Conservation (phyloP, 2,888 invertebrate species). For the Euzophera pinguis region DNA sequence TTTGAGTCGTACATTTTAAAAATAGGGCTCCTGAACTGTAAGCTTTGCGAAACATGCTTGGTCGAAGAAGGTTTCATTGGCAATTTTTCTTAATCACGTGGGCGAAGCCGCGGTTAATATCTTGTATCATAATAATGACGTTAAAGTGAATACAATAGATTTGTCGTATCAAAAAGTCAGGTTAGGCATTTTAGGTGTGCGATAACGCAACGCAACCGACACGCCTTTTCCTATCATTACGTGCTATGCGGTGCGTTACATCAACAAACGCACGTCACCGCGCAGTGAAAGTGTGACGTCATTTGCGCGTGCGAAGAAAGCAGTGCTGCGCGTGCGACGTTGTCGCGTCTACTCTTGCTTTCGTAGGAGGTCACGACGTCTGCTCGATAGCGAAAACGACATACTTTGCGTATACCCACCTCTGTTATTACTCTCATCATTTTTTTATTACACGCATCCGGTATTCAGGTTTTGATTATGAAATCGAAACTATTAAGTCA, state of each 20-base stretch:
- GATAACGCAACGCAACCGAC: slow-evolving; percentile 21
- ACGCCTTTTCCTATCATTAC: slow-evolving; percentile 48
- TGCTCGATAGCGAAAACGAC: slow-evolving; percentile 76
- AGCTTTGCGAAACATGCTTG: too few relatives aligned
- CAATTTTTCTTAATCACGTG: too few relatives aligned
- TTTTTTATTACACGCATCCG: slow-evolving; percentile 67
- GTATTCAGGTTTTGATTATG: slow-evolving; percentile 70
- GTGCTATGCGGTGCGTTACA: slow-evolving; percentile 60
- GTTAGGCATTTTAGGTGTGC: neutral
- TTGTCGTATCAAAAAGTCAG: slow-evolving; percentile 3
- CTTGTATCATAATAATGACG: neutral
- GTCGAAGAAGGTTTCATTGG: too few relatives aligned
- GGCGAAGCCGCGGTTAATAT: too few relatives aligned
- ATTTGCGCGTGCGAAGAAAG: slow-evolving; percentile 68
- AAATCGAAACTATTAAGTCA: slow-evolving; percentile 69
- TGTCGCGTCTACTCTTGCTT: slow-evolving; percentile 60
- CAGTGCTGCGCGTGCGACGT: slow-evolving; percentile 65
- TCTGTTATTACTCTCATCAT: slow-evolving; percentile 62
- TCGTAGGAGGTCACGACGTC: slow-evolving; percentile 67
- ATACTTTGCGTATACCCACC: slow-evolving; percentile 56
- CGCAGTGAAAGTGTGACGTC: slow-evolving; percentile 73
- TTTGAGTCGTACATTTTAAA: too few relatives aligned
- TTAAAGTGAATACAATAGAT: slow-evolving; percentile 1
- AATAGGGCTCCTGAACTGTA: too few relatives aligned
- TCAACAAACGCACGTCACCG: slow-evolving; percentile 63